A percentile compares a stretch with the other conserved stretches of the same genome.
Conservation (phyloP, 2,888 invertebrate species). For the Rhorus exstirpatorius region DNA sequence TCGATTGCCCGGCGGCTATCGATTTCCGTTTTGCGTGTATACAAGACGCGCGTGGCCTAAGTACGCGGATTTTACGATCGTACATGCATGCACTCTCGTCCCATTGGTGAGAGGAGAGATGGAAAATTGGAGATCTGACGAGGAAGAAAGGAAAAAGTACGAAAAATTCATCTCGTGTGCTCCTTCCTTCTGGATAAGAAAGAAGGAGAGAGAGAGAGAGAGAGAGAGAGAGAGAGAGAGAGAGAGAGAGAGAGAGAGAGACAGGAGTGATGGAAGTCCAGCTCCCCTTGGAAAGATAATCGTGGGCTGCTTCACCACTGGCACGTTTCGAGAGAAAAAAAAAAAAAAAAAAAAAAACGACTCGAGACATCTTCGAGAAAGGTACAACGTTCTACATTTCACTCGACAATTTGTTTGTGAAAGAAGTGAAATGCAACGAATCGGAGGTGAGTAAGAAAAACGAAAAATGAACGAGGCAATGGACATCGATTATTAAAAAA, state of each 20-base stretch:
- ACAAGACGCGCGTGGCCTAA: constrained; percentile 55
- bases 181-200: background rate
- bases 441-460: background rate
- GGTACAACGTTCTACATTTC: constrained; percentile 68
- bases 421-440: constrained; percentile 24
- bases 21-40: constrained; percentile 67
- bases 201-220: background rate
- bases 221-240: background rate
- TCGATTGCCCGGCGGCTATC: constrained; percentile 61
- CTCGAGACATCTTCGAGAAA: constrained; percentile 55
- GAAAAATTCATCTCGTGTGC: constrained; percentile 9
- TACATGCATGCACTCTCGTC: background rate
- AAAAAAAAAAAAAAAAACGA: constrained; percentile 31
- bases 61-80: constrained; percentile 61
- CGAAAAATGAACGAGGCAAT: background rate
- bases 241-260: constrained; percentile 16
- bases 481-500: background rate
- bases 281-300: constrained; percentile 34
- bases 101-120: constrained; percentile 28
- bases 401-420: constrained; percentile 44
- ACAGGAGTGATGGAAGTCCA: constrained; percentile 46
- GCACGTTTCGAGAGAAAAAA: constrained; percentile 56
- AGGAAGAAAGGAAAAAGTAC: constrained; percentile 2
- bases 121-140: constrained; percentile 11
- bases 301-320: constrained; percentile 30